Base-by-base conservation (phyloP, 2,888 invertebrate species). In the Cheilosia scutellata region DNA sequence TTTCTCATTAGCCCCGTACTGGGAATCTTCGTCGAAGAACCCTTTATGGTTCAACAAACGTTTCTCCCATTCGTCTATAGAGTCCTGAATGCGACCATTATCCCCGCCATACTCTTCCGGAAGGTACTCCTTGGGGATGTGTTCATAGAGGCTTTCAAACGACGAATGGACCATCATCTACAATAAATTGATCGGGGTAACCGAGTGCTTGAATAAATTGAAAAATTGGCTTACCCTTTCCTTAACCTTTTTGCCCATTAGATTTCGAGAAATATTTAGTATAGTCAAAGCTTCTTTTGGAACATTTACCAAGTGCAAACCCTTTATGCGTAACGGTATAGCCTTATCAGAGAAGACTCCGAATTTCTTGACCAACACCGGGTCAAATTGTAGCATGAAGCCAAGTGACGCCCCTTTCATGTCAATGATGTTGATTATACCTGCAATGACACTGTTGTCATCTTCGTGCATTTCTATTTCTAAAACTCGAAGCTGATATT, bases 21-120 rank as follows among this genome's bases (percentile, higher is more conserved):
- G 82, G 1, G 62, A 77, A 13, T 91, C 90, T 31, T 90, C 89
- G 9, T 87, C 84, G 9, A 91, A 88, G 60, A 88, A 90, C 2
- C 88, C 86, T 27, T 82, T 88, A 47, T 89, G 89, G 31, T 55
- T 66, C 4, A 88, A 16, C 53, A 91, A 16, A 29, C 77, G 65
- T 76, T 84, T 71, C 29, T 89, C 90, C 82, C 89, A 89, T 9
- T 88, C 47, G 13, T 72, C 84, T 25, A 88, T 63, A 4, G 89
- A 87, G 5, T 90, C 90, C 4, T 88, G 47, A 13, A 94, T 92
- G 1, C 94, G 94, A 33, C 93, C 94, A 76, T 89, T 90, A n/a
- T 92, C 92, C 6, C 95, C 95, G n/a, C 95, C 95, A 88, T 95
- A 95, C 88, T 96, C 95, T 20, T 91, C 92, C 0, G 95, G 95